A percentile compares a stretch with the other conserved stretches of the same genome.
Evolutionary conservation across 2,888 invertebrate species (phyloP).

Genomic region (Ectemnius continuus): DNA sequence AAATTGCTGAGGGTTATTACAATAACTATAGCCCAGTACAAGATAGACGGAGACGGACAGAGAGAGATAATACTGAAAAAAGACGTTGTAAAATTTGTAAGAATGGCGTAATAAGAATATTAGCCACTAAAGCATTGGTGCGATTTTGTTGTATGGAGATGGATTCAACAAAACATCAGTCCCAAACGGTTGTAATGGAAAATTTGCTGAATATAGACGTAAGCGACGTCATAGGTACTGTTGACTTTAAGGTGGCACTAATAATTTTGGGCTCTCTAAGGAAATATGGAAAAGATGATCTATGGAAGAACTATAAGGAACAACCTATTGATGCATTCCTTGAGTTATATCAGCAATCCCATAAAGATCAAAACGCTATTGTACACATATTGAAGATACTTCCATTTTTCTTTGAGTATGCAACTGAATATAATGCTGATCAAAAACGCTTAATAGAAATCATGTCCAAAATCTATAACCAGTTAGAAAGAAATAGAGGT

Average conservation of each 20-base stretch:
- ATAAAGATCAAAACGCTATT: conserved; percentile 70
- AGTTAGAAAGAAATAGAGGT: conserved; percentile 56
- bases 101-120: conserved; percentile 57
- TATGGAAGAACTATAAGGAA: conserved; percentile 50
- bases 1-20: conserved; percentile 11
- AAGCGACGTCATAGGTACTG: conserved; percentile 51
- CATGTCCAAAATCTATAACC: conserved; percentile 16
- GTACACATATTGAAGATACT: conserved; percentile 72
- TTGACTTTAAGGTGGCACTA: conserved; percentile 68
- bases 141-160: conserved; percentile 62
- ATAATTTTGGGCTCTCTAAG: conserved; percentile 71
- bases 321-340: conserved; percentile 66
- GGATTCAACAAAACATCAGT: conserved; percentile 45
- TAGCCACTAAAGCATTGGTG: conserved; percentile 62
- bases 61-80: conserved; percentile 9
- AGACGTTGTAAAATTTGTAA: conserved; percentile 22
- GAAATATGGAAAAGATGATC: conserved; percentile 45
- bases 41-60: conserved; percentile 25
- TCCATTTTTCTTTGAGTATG: conserved; percentile 62
- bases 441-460: conserved; percentile 23
- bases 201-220: conserved; percentile 67
- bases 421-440: conserved; percentile 26
- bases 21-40: conserved; percentile 19
- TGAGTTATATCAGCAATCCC: conserved; percentile 67
- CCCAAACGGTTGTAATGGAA: conserved; percentile 59